Conservation (phyloP, 53 echinoderm and acorn worm species). For the Mesocentrotus franciscanus region DNA sequence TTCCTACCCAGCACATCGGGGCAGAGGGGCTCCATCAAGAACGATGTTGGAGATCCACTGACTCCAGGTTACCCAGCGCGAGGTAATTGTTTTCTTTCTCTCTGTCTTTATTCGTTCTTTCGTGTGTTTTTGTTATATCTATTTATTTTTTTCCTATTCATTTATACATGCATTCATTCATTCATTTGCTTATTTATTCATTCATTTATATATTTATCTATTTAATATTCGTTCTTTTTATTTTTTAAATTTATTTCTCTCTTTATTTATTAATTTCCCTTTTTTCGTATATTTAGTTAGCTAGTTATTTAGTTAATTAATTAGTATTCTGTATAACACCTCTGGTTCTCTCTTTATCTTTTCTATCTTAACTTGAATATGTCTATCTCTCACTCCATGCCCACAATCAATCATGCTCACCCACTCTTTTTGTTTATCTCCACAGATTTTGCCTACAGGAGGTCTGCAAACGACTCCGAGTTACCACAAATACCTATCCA, state of each 20-base stretch:
- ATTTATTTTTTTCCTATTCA: background rate
- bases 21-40: constrained; percentile 68
- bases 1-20: constrained; percentile 70
- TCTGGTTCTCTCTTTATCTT: too few relatives aligned
- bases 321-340: too few relatives aligned
- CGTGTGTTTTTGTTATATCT: background rate
- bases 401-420: background rate
- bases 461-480: constrained; percentile 51
- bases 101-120: background rate
- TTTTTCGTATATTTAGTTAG: too few relatives aligned
- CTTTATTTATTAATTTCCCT: too few relatives aligned
- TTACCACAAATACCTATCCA: constrained; percentile 74
- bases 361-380: background rate
- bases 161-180: too few relatives aligned
- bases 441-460: constrained; percentile 68
- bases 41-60: constrained; percentile 72
- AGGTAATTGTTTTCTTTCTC: constrained; percentile 46
- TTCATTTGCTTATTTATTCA: too few relatives aligned
- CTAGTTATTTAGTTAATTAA: too few relatives aligned
- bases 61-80: constrained; percentile 78
- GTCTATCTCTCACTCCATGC: background rate
- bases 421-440: background rate
- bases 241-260: too few relatives aligned
- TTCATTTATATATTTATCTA: too few relatives aligned
- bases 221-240: too few relatives aligned